Evolutionary conservation across 2,797 vertebrate genomes (phyloP).

Genomic region (Nyctibius grandis): DNA sequence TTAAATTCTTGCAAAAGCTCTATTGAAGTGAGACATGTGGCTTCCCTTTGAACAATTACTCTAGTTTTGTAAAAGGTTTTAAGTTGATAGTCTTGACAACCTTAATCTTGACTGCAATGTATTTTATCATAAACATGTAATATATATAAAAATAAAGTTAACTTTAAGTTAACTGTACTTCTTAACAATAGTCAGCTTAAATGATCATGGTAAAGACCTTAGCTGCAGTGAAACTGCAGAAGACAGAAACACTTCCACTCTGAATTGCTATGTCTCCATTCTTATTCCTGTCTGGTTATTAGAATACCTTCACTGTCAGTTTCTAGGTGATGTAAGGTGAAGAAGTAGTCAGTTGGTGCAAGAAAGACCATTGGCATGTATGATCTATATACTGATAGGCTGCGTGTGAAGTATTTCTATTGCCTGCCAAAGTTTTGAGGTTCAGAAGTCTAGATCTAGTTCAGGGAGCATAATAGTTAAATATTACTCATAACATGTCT

Average conservation of each 20-base stretch:
- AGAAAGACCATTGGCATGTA: background rate
- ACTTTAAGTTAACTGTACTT: background rate
- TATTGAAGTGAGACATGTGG: background rate
- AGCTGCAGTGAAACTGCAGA: background rate
- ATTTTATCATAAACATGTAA: background rate
- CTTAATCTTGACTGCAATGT: background rate
- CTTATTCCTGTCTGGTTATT: background rate
- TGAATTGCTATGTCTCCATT: slow-evolving; percentile 4
- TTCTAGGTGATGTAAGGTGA: background rate
- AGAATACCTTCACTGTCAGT: slow-evolving; percentile 30
- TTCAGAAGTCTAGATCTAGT: background rate
- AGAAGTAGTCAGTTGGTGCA: background rate
- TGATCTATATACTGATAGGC: background rate
- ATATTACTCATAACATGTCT: background rate
- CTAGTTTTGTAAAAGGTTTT: background rate
- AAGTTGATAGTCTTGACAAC: background rate
- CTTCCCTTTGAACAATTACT: background rate
- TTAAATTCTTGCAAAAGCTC: background rate
- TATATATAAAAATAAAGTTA: background rate
- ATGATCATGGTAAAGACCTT: background rate
- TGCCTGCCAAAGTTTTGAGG: background rate
- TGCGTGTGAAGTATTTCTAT: background rate
- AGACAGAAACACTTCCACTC: background rate
- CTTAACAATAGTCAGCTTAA: background rate
- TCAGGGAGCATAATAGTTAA: background rate